Percentiles rank a stretch among this genome's conserved stretches.
phyloP scores from a whole-genome alignment of 53 echinoderm and acorn worm genomes.

The Actinopyga echinites region DNA sequence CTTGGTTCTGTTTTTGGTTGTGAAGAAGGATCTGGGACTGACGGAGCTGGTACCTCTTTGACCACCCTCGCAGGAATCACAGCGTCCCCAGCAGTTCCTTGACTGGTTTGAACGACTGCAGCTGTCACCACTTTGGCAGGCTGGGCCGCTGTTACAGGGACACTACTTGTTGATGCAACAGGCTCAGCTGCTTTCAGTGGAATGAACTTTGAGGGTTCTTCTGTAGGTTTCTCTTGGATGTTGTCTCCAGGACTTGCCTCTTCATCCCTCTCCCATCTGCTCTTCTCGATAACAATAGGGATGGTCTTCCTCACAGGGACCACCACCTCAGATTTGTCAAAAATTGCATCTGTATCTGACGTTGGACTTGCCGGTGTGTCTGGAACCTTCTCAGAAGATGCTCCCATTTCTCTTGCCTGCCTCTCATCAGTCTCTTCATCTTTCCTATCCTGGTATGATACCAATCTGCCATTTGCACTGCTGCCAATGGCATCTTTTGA shows the following conservation, averaged over 20 bases:
- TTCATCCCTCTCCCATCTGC: slow-evolving; percentile 32
- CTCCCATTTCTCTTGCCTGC: neutral
- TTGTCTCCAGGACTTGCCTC: slow-evolving; percentile 4
- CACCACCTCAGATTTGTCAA: neutral
- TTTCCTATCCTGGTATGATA: neutral
- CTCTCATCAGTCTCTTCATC: neutral
- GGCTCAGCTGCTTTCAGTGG: slow-evolving; percentile 45
- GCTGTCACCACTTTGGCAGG: neutral
- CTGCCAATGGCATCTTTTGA: neutral
- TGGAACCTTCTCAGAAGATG: neutral
- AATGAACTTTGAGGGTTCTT: slow-evolving; percentile 22
- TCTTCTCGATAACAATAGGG: slow-evolving; percentile 19
- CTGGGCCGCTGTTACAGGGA: slow-evolving; percentile 4
- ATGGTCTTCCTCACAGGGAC: neutral
- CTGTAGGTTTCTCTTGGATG: neutral
- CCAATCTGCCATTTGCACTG: neutral
- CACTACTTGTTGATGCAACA: slow-evolving; percentile 25
- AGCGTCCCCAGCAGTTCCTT: neutral
- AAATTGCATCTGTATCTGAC: neutral
- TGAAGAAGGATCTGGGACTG: neutral
- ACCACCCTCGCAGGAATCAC: too few relatives aligned
- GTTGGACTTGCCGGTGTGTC: neutral
- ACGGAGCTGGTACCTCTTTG: too few relatives aligned
- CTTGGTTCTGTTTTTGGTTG: neutral
- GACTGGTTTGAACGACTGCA: neutral